Conservation (phyloP, 2,888 invertebrate species). For the Eledona agricola region DNA sequence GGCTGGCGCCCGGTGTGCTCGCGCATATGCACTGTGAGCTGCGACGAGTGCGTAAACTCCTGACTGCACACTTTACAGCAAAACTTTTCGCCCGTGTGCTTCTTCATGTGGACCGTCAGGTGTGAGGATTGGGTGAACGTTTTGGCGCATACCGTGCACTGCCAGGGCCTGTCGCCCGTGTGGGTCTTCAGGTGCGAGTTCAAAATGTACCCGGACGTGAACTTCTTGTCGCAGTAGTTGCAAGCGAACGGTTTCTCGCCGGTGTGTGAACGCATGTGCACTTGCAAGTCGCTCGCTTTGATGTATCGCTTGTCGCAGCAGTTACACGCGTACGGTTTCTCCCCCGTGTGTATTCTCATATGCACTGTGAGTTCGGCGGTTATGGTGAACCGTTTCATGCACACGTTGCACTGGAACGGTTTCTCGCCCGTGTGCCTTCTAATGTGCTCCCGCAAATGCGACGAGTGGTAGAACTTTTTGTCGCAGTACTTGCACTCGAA, state of each 20-base stretch:
- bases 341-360: constrained; percentile 63
- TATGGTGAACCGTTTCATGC: constrained; percentile 50
- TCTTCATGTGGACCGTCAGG: constrained; percentile 65
- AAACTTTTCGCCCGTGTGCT: constrained; percentile 65
- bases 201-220: constrained; percentile 55
- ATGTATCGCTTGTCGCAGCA: constrained; percentile 67
- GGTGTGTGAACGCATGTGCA: constrained; percentile 59
- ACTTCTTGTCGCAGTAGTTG: constrained; percentile 57
- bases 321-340: constrained; percentile 64
- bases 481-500: constrained; percentile 53
- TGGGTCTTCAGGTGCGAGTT: constrained; percentile 68
- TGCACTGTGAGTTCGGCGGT: constrained; percentile 57
- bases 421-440: constrained; percentile 52
- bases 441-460: constrained; percentile 51
- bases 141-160: constrained; percentile 65
- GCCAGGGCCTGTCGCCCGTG: constrained; percentile 67
- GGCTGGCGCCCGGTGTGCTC: constrained; percentile 58
- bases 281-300: constrained; percentile 62
- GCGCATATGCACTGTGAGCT: constrained; percentile 55
- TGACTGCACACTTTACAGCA: constrained; percentile 52
- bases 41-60: constrained; percentile 55
- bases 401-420: constrained; percentile 50
- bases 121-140: constrained; percentile 68
- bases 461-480: constrained; percentile 52
- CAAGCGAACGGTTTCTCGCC: constrained; percentile 62